Evolutionary conservation across 2,888 invertebrate genomes (phyloP).

Genomic region (Byasa hedistus): DNA sequence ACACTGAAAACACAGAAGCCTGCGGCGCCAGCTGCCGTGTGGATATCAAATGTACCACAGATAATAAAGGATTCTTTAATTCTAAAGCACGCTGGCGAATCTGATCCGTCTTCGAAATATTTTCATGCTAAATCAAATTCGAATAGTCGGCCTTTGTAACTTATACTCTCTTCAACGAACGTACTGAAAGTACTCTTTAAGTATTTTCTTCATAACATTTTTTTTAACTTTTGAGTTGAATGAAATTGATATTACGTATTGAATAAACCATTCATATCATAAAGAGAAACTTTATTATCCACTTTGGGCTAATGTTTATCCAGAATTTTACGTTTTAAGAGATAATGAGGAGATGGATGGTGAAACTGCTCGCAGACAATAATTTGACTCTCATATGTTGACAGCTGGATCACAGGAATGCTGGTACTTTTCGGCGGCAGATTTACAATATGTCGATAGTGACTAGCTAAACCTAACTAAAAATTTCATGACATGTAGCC

Average conservation of each 20-base stretch:
- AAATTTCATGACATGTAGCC: no score
- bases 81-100: constrained; percentile 65
- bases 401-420: no score
- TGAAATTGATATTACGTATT: not conserved
- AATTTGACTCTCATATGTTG: no score
- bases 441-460: no score
- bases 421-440: no score
- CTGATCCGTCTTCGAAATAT: constrained; percentile 60
- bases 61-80: constrained; percentile 70
- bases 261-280: no score
- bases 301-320: no score
- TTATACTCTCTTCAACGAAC: constrained; percentile 57
- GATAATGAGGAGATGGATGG: no score
- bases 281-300: no score
- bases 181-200: constrained; percentile 52
- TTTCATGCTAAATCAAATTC: constrained; percentile 72
- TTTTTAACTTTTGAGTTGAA: not conserved
- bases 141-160: constrained; percentile 67
- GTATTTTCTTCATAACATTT: constrained; percentile 34
- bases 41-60: constrained; percentile 65
- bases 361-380: no score
- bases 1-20: constrained; percentile 61
- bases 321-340: no score
- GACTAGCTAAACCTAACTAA: no score
- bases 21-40: constrained; percentile 72